Percentiles rank a stretch among this genome's conserved stretches.
Conservation (phyloP, 1,140 invertebrate genomes). For the Rhyacophila brunnea region DNA sequence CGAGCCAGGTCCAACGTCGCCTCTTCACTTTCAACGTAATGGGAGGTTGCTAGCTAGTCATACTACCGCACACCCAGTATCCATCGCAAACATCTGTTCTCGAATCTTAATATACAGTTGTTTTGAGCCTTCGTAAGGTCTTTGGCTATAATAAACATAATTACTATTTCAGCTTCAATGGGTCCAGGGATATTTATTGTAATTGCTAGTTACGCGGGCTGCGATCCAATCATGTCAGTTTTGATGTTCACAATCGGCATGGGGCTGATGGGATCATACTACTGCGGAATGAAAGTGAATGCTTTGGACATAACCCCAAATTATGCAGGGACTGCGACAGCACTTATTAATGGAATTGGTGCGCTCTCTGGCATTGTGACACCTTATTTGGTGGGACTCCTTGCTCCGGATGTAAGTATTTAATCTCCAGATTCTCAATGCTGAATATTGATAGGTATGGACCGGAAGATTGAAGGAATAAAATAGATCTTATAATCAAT, state of each 20-base stretch:
- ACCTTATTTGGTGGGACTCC: slow-evolving; percentile 75
- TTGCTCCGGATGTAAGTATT: slow-evolving; percentile 67
- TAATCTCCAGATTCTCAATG: too few species aligned
- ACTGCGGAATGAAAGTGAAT: slow-evolving; percentile 77
- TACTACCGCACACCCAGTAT: too few species aligned
- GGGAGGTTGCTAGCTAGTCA: too few species aligned
- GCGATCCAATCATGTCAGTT: slow-evolving; percentile 63
- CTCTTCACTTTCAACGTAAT: too few species aligned
- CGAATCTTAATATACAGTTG: too few species aligned
- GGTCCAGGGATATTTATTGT: slow-evolving; percentile 77
- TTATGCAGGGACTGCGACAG: slow-evolving; percentile 80
- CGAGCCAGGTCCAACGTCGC: too few species aligned
- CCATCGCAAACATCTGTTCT: too few species aligned
- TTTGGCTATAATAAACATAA: too few species aligned
- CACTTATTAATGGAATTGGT: slow-evolving; percentile 80
- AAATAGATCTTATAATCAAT: too few species aligned
- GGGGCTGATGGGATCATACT: slow-evolving; percentile 74
- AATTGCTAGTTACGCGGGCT: slow-evolving; percentile 78
- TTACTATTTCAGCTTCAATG: slow-evolving; percentile 60
- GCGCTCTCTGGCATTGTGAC: slow-evolving; percentile 75
- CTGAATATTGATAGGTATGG: too few species aligned
- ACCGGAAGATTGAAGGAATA: too few species aligned
- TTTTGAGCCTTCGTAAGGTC: too few species aligned
- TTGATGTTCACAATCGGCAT: slow-evolving; percentile 69
- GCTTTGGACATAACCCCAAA: slow-evolving; percentile 81